Evolutionary conservation across 2,113 vertebrate genomes (phyloP).

Genomic region (Platysteira castanea): DNA sequence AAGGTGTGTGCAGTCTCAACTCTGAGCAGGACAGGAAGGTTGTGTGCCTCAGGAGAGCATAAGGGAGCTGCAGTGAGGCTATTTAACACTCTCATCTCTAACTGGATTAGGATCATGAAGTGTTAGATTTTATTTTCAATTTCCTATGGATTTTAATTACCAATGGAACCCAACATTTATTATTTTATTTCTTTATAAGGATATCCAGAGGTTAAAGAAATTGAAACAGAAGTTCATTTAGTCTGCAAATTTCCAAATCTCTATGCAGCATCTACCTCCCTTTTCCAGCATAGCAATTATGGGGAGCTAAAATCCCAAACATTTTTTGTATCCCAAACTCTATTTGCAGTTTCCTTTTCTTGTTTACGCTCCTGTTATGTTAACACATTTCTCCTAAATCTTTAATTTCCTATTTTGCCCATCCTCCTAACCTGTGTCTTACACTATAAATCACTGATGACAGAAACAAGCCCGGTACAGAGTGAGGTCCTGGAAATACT

Average conservation of each 20-base stretch:
- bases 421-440: neutral
- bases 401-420: neutral
- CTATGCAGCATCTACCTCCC: neutral
- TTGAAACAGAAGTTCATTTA: neutral
- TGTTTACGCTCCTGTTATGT: neutral
- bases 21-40: neutral
- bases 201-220: neutral
- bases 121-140: neutral
- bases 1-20: neutral
- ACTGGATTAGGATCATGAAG: neutral
- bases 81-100: neutral
- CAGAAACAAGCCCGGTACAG: neutral
- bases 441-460: neutral
- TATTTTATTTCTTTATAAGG: neutral
- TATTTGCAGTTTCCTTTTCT: neutral
- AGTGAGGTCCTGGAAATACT: neutral
- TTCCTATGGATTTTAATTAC: neutral
- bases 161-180: neutral
- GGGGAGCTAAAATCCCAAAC: neutral
- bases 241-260: neutral
- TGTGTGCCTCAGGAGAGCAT: neutral
- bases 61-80: neutral
- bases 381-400: neutral
- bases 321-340: neutral
- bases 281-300: neutral